Evolutionary conservation across 2,888 invertebrate genomes (phyloP), one percentile per base, ranked within the genome.

Genomic region (Schizaphis graminum): DNA sequence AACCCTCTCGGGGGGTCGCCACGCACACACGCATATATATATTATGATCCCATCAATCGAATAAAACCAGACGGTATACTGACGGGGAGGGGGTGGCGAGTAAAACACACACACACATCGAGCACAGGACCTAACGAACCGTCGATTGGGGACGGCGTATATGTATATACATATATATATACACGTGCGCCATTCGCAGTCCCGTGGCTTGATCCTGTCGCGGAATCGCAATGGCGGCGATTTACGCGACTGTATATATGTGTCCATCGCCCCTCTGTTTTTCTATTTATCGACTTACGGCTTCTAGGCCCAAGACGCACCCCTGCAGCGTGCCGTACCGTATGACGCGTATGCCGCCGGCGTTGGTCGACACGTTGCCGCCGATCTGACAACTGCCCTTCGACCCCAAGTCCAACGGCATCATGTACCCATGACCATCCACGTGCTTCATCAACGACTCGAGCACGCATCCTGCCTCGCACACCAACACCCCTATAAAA

Each of bases 301-400:
- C 99, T 97, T 99, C 99, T 87, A 99, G 95, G 44, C 99, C 99
- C 94, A 99, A 96, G 13, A 99, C 97, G 94, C 97, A 98, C 47
- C 98, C 99, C 95, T 99, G 99, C 16, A 99, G 96, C 96, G 99
- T 99, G 16, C 99, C 99, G 96, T 99, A 99, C 77, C 99, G 97
- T 61, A 99, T 96, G 28, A 99, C 96, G 94, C 99, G 96, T 49
- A 99, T 96, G 0, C 99, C 99, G 0, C 99, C 99, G 0, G 99
- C 99, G 96, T 99, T 99, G 28, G 99, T 99, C 77, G 99, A 98
- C 53, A 99, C 97, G 96, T 99, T 99, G 35, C 99, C 99, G 3
- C 99, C 99, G 95, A 99, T 98, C 93, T 99, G 98, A 95, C 99
- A 99, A 94, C 98, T 98, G 57, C 99, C 99, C 96, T 99, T 99